A percentile compares a stretch with the other conserved stretches of the same genome.
Evolutionary conservation across 2,888 invertebrate genomes (phyloP).

Genomic region (Glaucopsyche alexis): DNA sequence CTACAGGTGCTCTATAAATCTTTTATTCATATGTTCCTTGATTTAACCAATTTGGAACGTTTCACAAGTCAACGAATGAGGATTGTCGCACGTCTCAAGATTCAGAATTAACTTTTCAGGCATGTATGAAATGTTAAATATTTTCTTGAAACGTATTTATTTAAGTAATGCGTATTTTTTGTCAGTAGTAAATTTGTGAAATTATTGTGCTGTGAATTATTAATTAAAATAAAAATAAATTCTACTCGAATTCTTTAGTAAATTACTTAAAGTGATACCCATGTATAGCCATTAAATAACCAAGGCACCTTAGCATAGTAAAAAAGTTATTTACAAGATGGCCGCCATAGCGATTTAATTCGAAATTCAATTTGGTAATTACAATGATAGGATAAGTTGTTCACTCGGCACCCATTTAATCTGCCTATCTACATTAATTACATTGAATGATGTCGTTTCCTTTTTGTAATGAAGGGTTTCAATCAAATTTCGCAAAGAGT

Average conservation of each 20-base stretch:
- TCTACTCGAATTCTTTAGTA: neutral
- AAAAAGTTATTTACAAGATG: neutral
- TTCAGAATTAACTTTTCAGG: neutral
- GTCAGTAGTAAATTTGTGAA: too few species aligned
- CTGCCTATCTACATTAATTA: neutral
- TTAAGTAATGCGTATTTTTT: neutral
- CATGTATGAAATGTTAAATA: neutral
- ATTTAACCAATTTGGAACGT: constrained; percentile 8
- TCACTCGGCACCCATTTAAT: neutral
- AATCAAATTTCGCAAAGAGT: constrained; percentile 1
- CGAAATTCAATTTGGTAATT: constrained; percentile 6
- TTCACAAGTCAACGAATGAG: neutral
- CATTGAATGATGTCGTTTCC: neutral
- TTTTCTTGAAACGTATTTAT: neutral
- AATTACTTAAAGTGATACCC: constrained; percentile 1
- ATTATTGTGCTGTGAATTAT: too few species aligned
- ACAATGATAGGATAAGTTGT: neutral
- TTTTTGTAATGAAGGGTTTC: constrained; percentile 14
- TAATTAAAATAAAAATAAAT: too few species aligned
- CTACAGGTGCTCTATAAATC: neutral
- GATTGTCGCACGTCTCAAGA: neutral
- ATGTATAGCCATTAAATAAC: neutral
- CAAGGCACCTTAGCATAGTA: neutral
- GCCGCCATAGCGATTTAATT: neutral
- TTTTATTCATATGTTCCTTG: neutral